These are phyloP conservation scores for Sialis fuliginosa DNA, from an alignment of 2,888 invertebrate species.

Conservation along the genomic window DNA sequence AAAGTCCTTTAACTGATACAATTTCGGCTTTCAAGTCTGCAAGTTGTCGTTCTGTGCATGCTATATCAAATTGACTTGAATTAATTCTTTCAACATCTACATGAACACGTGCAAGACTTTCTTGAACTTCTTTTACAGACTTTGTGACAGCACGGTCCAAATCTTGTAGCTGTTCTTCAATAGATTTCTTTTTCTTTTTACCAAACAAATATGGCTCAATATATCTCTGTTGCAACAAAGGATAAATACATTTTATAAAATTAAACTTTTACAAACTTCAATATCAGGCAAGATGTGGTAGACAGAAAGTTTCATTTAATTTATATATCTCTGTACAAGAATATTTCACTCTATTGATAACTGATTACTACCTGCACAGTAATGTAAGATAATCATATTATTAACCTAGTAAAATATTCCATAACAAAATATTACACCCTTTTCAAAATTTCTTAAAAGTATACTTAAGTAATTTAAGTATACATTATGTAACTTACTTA, in stretches of 20 bases:
- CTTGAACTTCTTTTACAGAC: slow-evolving; percentile 39
- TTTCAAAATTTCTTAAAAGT: too few species aligned
- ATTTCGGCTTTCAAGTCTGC: slow-evolving; percentile 49
- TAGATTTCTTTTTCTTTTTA: slow-evolving; percentile 39
- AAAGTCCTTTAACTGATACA: slow-evolving; percentile 51
- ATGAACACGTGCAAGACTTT: slow-evolving; percentile 44
- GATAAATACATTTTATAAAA: slow-evolving; percentile 4
- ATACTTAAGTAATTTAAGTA: too few species aligned
- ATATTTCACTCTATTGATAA: too few species aligned
- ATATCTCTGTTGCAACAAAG: slow-evolving; percentile 17
- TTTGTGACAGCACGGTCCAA: slow-evolving; percentile 45
- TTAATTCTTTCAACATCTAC: slow-evolving; percentile 39
- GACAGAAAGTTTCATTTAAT: too few species aligned
- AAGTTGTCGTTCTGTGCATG: slow-evolving; percentile 38
- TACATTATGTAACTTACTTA: too few species aligned
- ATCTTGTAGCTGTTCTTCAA: slow-evolving; percentile 47
- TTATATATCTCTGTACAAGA: too few species aligned
- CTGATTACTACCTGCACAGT: too few species aligned
- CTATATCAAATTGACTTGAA: slow-evolving; percentile 24
- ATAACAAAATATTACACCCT: too few species aligned
- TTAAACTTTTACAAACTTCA: too few species aligned
- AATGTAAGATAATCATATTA: too few species aligned
- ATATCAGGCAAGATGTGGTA: too few species aligned
- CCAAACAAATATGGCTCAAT: slow-evolving; percentile 52
- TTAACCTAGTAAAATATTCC: too few species aligned